These are phyloP conservation scores for Eupeodes latifasciatus DNA, from an alignment of 2,888 invertebrate genomes.

Conservation along the genomic window DNA sequence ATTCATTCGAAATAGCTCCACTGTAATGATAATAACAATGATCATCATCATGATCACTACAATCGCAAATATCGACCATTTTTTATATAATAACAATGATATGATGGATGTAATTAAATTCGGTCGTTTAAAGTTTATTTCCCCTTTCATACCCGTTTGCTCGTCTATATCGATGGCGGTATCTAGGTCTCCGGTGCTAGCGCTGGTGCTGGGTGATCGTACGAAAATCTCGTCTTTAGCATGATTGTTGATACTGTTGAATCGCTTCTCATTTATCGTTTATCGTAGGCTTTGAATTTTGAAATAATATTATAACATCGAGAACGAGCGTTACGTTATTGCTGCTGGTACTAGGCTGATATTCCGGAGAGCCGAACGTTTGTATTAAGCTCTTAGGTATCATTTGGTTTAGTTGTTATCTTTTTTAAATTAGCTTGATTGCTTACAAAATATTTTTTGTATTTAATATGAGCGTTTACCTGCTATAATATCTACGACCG, in stretches of 20 bases:
- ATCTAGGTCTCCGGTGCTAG: not conserved
- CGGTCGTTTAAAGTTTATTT: not conserved
- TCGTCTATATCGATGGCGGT: not conserved
- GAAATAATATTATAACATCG: not conserved
- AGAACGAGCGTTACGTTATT: not conserved
- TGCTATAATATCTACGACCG: conserved; percentile 44
- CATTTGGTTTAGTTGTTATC: conserved; percentile 48
- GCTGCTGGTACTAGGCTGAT: conserved; percentile 15
- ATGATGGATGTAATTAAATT: conserved; percentile 32
- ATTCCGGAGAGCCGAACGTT: conserved; percentile 22
- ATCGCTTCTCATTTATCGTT: not conserved
- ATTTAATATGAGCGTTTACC: conserved; percentile 35
- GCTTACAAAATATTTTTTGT: conserved; percentile 17
- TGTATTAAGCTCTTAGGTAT: conserved; percentile 6
- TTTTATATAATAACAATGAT: conserved; percentile 20
- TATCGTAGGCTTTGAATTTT: not conserved
- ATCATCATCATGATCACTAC: not conserved
- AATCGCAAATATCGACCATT: conserved; percentile 33
- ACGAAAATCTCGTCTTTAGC: not conserved
- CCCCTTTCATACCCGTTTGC: not conserved
- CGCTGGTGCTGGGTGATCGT: not conserved
- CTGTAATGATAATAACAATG: not conserved
- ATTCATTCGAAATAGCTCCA: not conserved
- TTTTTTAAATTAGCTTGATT: conserved; percentile 61
- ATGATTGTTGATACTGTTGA: not conserved